These are phyloP conservation scores for Platycnemis pennipes DNA, from an alignment of 2,888 invertebrate genomes.

Conservation along the genomic window DNA sequence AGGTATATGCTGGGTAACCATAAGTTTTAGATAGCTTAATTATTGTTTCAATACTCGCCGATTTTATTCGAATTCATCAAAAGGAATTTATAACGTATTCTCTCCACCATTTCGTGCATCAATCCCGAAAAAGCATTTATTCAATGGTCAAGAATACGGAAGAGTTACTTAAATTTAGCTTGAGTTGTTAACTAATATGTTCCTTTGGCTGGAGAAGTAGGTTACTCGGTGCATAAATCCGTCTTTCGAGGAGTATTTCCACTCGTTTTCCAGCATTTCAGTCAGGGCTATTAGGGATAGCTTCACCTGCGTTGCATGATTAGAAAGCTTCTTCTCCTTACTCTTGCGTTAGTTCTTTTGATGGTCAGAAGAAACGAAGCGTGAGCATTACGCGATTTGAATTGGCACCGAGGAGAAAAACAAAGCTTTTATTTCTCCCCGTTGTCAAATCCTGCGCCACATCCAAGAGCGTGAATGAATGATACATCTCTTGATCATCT, in stretches of 20 bases:
- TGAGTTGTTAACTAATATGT: neutral
- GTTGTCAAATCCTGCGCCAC: neutral
- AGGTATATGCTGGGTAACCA: too few relatives aligned
- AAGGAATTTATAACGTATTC: too few relatives aligned
- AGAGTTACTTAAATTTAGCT: neutral
- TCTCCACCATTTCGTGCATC: too few relatives aligned
- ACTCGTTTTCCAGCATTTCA: neutral
- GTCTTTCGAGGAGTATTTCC: neutral
- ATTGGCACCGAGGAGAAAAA: constrained; percentile 3
- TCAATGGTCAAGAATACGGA: neutral
- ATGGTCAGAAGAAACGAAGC: constrained; percentile 48
- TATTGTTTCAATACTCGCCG: too few relatives aligned
- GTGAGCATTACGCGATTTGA: constrained; percentile 17
- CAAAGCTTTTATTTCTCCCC: neutral
- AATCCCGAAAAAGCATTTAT: neutral
- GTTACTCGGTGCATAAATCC: neutral
- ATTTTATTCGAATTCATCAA: too few relatives aligned
- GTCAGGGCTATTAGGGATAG: neutral
- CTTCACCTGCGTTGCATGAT: neutral
- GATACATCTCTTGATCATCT: neutral
- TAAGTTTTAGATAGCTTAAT: too few relatives aligned
- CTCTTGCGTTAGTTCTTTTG: constrained; percentile 38
- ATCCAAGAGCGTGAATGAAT: neutral
- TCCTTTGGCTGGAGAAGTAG: neutral
- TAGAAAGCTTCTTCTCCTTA: constrained; percentile 25